phyloP scores from a whole-genome alignment of 2,113 vertebrate genomes.

The Colaptes auratus region DNA sequence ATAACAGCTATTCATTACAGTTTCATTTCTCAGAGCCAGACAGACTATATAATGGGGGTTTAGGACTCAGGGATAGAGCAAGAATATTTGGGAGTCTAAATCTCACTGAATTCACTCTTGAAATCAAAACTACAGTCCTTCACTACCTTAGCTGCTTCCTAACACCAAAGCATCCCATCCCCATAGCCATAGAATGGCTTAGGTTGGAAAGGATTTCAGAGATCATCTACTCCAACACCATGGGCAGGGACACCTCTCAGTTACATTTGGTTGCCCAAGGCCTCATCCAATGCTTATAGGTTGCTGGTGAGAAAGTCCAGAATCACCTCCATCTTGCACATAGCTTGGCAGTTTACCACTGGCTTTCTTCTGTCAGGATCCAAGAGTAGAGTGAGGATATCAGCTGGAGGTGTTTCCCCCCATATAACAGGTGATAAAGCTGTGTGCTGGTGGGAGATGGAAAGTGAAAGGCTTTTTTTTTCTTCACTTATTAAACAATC shows the following conservation, averaged over 20 bases:
- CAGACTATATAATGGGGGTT: background rate
- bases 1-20: background rate
- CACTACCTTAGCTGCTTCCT: background rate
- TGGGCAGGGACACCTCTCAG: no score
- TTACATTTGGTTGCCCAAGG: no score
- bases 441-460: background rate
- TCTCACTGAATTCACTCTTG: background rate
- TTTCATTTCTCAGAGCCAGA: background rate
- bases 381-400: background rate
- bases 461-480: background rate
- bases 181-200: no score
- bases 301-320: background rate
- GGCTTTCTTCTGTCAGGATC: background rate
- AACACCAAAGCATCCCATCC: background rate
- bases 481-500: background rate
- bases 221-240: no score
- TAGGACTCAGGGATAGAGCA: background rate
- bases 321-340: background rate
- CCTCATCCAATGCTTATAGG: background rate
- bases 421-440: background rate
- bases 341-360: accelerated
- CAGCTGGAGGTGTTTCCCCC: background rate
- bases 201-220: no score
- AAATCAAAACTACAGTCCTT: background rate
- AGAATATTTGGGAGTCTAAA: background rate